Conservation (phyloP, 1,140 invertebrate genomes). For the Orius insidiosus region DNA sequence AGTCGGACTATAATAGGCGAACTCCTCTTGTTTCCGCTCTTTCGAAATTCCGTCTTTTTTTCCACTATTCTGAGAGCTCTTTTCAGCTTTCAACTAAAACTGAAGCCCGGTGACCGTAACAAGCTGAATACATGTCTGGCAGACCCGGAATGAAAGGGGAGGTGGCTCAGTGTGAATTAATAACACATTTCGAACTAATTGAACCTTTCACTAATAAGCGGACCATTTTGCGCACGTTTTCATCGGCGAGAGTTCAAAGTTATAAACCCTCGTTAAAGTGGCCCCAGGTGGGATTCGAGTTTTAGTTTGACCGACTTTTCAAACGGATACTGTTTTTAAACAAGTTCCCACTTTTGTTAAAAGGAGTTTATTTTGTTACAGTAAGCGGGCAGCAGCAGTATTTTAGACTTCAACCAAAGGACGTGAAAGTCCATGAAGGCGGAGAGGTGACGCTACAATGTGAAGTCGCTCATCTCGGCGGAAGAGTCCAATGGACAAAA, state of each 20-base stretch:
- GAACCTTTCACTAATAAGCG: no score
- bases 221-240: background rate
- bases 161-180: background rate
- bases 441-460: constrained; percentile 67
- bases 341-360: no score
- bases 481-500: constrained; percentile 85
- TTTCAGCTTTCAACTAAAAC: no score
- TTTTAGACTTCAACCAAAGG: constrained; percentile 58
- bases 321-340: no score
- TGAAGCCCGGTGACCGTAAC: no score
- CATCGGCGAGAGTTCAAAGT: background rate
- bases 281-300: background rate
- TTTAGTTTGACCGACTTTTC: background rate
- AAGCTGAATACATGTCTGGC: background rate
- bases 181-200: background rate
- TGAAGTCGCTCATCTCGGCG: constrained; percentile 64
- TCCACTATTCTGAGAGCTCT: no score
- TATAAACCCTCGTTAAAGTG: background rate
- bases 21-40: no score
- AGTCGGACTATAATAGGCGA: no score
- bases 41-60: no score
- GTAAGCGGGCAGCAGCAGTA: constrained; percentile 41
- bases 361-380: constrained; percentile 32
- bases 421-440: constrained; percentile 64
- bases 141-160: no score